Evolutionary conservation across 1,140 invertebrate species (phyloP).

Genomic region (Ceratosolen solmsi): DNA sequence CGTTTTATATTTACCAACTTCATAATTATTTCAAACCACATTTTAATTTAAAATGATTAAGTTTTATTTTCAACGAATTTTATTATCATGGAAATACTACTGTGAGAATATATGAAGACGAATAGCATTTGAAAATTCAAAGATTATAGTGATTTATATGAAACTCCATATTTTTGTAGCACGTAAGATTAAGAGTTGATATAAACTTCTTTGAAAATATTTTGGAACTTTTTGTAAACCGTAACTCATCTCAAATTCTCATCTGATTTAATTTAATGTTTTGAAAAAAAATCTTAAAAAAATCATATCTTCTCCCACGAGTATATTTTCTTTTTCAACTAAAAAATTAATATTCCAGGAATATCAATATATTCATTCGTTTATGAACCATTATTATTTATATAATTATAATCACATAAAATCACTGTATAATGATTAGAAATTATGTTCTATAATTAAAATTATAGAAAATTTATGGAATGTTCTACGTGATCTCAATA

Average conservation of each 20-base stretch:
- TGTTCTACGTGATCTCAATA: not conserved
- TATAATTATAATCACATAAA: no score
- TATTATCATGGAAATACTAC: not conserved
- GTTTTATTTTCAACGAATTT: not conserved
- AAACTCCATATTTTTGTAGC: not conserved
- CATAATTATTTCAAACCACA: not conserved
- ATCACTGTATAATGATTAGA: no score
- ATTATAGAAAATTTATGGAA: constrained; percentile 53
- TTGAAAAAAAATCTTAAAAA: not conserved
- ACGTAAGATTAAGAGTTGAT: not conserved
- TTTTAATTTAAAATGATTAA: not conserved
- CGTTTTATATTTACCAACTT: not conserved
- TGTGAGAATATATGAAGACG: not conserved
- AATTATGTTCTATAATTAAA: not conserved
- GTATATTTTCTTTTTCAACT: not conserved
- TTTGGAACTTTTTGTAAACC: not conserved
- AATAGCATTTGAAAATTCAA: not conserved
- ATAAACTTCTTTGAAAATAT: not conserved
- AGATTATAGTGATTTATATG: not conserved
- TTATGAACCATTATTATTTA: not conserved
- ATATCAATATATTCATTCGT: no score
- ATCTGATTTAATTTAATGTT: constrained; percentile 4
- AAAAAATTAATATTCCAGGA: not conserved
- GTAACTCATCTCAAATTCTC: not conserved
- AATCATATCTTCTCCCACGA: not conserved